Evolutionary conservation across 2,797 vertebrate genomes (phyloP).

Genomic region (Iguana delicatissima): DNA sequence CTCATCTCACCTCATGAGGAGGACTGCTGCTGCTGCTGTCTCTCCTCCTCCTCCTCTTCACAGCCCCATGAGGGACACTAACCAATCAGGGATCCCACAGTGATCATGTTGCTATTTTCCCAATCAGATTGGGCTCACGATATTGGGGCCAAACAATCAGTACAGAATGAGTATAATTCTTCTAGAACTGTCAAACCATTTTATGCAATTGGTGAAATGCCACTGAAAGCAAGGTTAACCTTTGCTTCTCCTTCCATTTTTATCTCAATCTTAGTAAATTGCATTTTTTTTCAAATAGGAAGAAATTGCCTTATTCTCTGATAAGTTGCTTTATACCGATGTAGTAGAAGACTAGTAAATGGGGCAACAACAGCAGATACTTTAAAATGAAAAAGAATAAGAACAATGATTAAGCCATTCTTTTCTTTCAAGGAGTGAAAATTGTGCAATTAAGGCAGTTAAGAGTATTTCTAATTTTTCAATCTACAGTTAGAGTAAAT

Average conservation of each 20-base stretch:
- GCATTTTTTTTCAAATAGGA: background rate
- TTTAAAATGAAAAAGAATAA: background rate
- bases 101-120: background rate
- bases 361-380: background rate
- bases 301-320: background rate
- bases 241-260: background rate
- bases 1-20: too few relatives aligned
- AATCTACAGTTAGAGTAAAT: background rate
- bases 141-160: too few relatives aligned
- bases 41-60: background rate
- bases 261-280: background rate
- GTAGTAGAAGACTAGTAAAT: background rate
- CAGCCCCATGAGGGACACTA: background rate
- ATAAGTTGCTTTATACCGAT: background rate
- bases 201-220: background rate
- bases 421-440: background rate
- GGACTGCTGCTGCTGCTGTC: too few relatives aligned
- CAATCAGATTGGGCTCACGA: background rate
- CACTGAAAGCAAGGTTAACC: too few relatives aligned
- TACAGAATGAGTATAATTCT: too few relatives aligned
- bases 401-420: background rate
- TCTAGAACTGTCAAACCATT: background rate
- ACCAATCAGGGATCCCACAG: background rate
- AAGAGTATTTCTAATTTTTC: background rate
- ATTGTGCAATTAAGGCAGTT: background rate